phyloP scores from a whole-genome alignment of 2,888 invertebrate species.

The Phania funesta region DNA sequence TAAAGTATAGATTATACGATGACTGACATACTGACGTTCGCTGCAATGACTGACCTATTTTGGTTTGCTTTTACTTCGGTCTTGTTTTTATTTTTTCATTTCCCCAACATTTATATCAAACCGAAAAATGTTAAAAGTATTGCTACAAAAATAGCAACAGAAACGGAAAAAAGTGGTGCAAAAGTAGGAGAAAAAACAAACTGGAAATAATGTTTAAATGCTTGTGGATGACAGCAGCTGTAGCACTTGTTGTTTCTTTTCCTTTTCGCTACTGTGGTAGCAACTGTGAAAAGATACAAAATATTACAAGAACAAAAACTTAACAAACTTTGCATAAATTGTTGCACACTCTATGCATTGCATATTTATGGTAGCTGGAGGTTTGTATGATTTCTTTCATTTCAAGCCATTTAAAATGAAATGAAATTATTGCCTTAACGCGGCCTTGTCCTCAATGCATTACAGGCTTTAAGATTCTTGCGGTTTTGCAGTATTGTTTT shows the following conservation, averaged over 20 bases:
- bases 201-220: slow-evolving; percentile 56
- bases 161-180: slow-evolving; percentile 12
- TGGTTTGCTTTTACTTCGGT: not conserved
- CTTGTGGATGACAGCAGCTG: slow-evolving; percentile 60
- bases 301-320: not conserved
- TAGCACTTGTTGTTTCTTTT: slow-evolving; percentile 39
- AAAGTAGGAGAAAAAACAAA: slow-evolving; percentile 21
- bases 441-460: slow-evolving; percentile 66
- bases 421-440: slow-evolving; percentile 60
- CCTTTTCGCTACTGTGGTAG: slow-evolving; percentile 35
- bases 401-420: slow-evolving; percentile 61
- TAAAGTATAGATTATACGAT: not conserved
- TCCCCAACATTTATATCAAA: slow-evolving; percentile 39
- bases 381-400: slow-evolving; percentile 27
- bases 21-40: slow-evolving; percentile 34
- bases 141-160: slow-evolving; percentile 26
- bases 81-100: slow-evolving; percentile 7
- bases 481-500: slow-evolving; percentile 31
- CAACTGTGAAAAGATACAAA: slow-evolving; percentile 6
- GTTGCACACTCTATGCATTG: slow-evolving; percentile 38
- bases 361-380: slow-evolving; percentile 39
- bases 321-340: slow-evolving; percentile 41
- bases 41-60: slow-evolving; percentile 62
- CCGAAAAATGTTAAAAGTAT: slow-evolving; percentile 45
- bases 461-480: slow-evolving; percentile 30